Base-by-base conservation (phyloP, 1,140 invertebrate genomes). In the Wasmannia auropunctata region DNA sequence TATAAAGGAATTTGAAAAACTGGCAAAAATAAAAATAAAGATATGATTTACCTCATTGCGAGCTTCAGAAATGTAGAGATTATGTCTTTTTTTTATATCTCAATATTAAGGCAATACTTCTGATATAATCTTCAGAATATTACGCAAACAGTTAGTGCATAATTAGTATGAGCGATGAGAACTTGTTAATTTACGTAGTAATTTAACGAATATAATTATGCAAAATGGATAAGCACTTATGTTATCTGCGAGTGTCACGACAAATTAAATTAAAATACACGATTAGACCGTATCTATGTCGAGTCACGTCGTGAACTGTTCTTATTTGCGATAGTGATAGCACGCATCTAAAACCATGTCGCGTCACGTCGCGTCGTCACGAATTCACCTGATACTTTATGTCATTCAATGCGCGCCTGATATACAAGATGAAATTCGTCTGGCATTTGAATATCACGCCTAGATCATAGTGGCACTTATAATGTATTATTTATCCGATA, bases 401-500 rank as follows among this genome's bases (percentile, higher is more conserved):
- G 19, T 37, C 14, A 16, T 70, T 19, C n/a, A 81, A 72, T 1
- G 11, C 34, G 19, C 16, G n/a, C n/a, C n/a, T 40, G 40, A 69
- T 31, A 14, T 22, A 19, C 19, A 28, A 70, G 34, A 67, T 80
- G 6, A 37, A 46, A 67, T 69, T 70, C n/a, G 22, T 56, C 6
- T 80, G 63, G 7, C 34, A 81, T 81, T 81, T 81, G 10, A 81
- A 56, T 40, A 81, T 70, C 19, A 56, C 34, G 14, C 22, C 16
- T 49, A 69, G 43, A 8, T 0, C 16, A n/a, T n/a, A n/a, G 7
- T 16, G 31, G 51, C 11, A 56, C 40, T 0, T 31, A 34, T 43
- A 80, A 80, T 2, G 63, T 22, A 16, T 80, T 51, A 80, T 81
- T 81, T 56, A 65, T 3, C 8, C 22, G 14, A 75, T 37, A n/a